Evolutionary conservation across 1,140 invertebrate genomes (phyloP), one percentile per base, ranked within the genome.

Genomic region (Leptopilina clavipes): DNA sequence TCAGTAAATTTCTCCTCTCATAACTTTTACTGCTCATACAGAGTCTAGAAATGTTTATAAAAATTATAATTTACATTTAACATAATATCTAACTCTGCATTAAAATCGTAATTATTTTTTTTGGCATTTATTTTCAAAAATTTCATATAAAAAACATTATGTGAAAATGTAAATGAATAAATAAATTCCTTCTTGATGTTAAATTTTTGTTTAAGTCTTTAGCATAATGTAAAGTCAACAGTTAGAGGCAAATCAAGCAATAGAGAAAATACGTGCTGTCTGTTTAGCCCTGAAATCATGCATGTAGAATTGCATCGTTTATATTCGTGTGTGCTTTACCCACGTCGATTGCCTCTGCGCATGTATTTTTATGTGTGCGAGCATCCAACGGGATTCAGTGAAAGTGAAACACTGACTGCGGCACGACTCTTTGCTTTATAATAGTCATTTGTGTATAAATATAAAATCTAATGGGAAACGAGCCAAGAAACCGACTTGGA

Each of bases 371-470:
- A 65, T 65, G 59, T 65, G 25, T 65, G 31, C 59, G 59, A 65
- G 59, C 59, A 65, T 65, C 59, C 59, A 65, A 65, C 59, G 59
- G 59, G 59, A 65, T 31, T 65, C 59, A 65, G 59, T 65, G 59
- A 65, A 65, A 65, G 59, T 65, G 59, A 65, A 65, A 65, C 59
- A 65, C 59, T 31, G 59, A n/a, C 59, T 22, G 59, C 59, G 59
- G 59, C 59, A 65, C 59, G 59, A 65, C 59, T 65, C 59, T 25
- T 65, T 65, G 59, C 59, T 65, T 65, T 65, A 65, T 65, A 65
- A 25, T 65, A 25, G 59, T 65, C 59, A 65, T 65, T 65, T 65
- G 59, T 65, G 59, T 65, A 65, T 65, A 65, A 65, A 65, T 65
- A 65, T 65, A 65, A 65, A 65, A 19, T 65, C 59, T 65, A 65